Evolutionary conservation across 1,140 invertebrate species (phyloP), one percentile per base, ranked within the genome.

Genomic region (Meloidogyne exigua): DNA sequence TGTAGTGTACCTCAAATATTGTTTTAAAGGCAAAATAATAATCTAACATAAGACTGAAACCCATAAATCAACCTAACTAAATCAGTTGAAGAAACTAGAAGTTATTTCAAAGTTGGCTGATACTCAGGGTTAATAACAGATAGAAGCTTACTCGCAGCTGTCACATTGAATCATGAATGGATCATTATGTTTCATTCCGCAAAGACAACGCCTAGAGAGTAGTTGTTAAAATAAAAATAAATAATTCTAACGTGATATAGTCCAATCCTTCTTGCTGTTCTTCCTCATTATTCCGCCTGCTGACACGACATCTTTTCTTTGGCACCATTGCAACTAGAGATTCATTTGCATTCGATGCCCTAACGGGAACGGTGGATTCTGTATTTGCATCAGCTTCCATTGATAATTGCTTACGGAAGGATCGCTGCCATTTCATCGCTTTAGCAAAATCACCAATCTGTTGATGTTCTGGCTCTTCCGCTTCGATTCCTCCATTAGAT

Each of bases 81-180:
- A n/a, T n/a, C n/a, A n/a, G n/a, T n/a, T n/a, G n/a, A n/a, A n/a
- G n/a, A n/a, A n/a, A n/a, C n/a, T n/a, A n/a, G n/a, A n/a, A n/a
- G n/a, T n/a, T n/a, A n/a, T n/a, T n/a, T n/a, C n/a, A n/a, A n/a
- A n/a, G n/a, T n/a, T n/a, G n/a, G n/a, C n/a, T n/a, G n/a, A n/a
- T n/a, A n/a, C n/a, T n/a, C n/a, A n/a, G n/a, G n/a, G n/a, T n/a
- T n/a, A n/a, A n/a, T n/a, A n/a, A n/a, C n/a, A n/a, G n/a, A 23
- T 7, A 71, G 62, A 23, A 18, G 5, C 75, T 44, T 44, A 77
- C 76, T 80, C 68, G 79, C 80, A 82, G 5, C 23, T 36, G 26
- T 82, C 80, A 28, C 80, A 82, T 42, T 71, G 28, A 39, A 82
- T 83, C 80, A 82, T 82, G 68, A 81, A 83, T 36, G 71, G 71